A percentile compares a stretch with the other conserved stretches of the same genome.
Conservation (phyloP, 2,113 vertebrate species). For the Dipodomys spectabilis region DNA sequence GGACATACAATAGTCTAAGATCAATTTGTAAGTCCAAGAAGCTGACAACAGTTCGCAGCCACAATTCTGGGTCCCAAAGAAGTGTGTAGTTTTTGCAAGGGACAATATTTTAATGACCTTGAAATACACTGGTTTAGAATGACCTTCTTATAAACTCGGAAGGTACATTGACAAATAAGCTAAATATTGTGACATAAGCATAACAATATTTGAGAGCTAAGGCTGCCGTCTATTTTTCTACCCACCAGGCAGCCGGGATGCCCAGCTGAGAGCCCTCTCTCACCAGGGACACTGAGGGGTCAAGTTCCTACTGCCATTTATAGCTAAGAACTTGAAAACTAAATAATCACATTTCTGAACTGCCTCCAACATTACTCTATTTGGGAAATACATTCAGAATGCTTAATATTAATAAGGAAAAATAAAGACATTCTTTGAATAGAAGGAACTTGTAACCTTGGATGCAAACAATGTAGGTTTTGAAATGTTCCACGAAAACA, state of each 20-base stretch:
- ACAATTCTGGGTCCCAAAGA: not conserved
- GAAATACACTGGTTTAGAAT: not conserved
- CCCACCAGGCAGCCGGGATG: not conserved
- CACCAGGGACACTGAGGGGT: not conserved
- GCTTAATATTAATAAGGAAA: conserved; percentile 46
- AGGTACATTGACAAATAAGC: not conserved
- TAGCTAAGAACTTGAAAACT: conserved; percentile 36
- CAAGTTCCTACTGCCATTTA: not conserved
- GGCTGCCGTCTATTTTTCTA: not conserved
- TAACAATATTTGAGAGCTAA: not conserved
- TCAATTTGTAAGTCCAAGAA: not conserved
- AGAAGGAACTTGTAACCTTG: conserved; percentile 30
- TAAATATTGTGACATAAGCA: not conserved
- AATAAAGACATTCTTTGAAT: conserved; percentile 44
- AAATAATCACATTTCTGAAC: not conserved
- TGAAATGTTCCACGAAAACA: conserved; percentile 69
- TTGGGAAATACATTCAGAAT: conserved; percentile 49
- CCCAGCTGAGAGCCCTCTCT: not conserved
- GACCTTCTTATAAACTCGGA: conserved; percentile 5
- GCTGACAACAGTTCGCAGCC: not conserved
- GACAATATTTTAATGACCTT: conserved; percentile 44
- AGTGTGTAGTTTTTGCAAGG: not conserved
- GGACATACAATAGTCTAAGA: not conserved
- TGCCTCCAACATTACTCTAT: not conserved
- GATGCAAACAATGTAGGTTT: conserved; percentile 73